Percentiles rank a stretch among this genome's conserved stretches.
These are phyloP conservation scores for Falcunculus frontatus DNA, from an alignment of 2,113 vertebrate species.

Conservation along the genomic window DNA sequence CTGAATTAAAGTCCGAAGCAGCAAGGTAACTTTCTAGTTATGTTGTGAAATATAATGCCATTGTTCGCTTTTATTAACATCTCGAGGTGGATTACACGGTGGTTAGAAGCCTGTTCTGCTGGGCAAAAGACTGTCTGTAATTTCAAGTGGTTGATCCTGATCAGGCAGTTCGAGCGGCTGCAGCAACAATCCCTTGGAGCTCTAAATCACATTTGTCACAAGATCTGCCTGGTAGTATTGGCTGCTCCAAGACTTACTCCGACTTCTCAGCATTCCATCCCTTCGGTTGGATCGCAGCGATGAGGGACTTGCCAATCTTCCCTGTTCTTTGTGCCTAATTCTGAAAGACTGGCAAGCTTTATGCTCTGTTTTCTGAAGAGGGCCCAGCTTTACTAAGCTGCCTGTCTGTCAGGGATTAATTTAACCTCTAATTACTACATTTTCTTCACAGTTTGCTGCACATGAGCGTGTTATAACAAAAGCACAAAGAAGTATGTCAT, in stretches of 20 bases:
- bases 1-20: background rate
- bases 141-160: slow-evolving; percentile 26
- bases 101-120: slow-evolving; percentile 1
- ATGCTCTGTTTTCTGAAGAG: slow-evolving; percentile 62
- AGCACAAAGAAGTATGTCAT: slow-evolving; percentile 71
- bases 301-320: slow-evolving; percentile 26
- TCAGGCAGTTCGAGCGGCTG: background rate
- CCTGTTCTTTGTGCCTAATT: slow-evolving; percentile 57
- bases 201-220: slow-evolving; percentile 4
- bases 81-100: background rate
- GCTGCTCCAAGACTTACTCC: background rate
- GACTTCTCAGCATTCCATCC: slow-evolving; percentile 1
- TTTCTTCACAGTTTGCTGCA: slow-evolving; percentile 74
- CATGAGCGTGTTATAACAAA: slow-evolving; percentile 71
- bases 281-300: slow-evolving; percentile 24
- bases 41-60: background rate
- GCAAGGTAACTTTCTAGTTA: slow-evolving; percentile 40
- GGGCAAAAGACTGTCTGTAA: background rate
- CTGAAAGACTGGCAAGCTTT: slow-evolving; percentile 63
- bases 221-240: slow-evolving; percentile 4
- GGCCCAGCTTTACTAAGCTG: slow-evolving; percentile 60
- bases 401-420: slow-evolving; percentile 79
- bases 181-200: background rate
- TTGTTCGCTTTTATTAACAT: background rate
- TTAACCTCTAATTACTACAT: slow-evolving; percentile 80